These are phyloP conservation scores for Tortrix viridana DNA, from an alignment of 2,888 invertebrate genomes.

Conservation along the genomic window DNA sequence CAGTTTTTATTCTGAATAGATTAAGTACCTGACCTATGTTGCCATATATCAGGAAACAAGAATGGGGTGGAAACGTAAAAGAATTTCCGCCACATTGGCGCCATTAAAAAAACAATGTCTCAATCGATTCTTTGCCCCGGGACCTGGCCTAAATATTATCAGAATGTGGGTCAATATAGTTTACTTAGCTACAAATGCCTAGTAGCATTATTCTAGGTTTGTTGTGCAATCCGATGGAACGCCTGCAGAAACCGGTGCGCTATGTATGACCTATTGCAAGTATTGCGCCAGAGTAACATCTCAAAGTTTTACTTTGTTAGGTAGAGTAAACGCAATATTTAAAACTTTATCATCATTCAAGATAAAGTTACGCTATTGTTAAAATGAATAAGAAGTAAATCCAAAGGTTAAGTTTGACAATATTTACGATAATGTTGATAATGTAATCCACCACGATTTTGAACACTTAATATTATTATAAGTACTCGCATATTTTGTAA, in stretches of 20 bases:
- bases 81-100: not conserved
- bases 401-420: too few species aligned
- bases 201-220: slow-evolving; percentile 25
- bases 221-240: slow-evolving; percentile 22
- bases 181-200: slow-evolving; percentile 24
- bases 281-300: slow-evolving; percentile 27
- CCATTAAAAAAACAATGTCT: not conserved
- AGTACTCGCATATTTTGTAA: slow-evolving; percentile 16
- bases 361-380: too few species aligned
- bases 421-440: too few species aligned
- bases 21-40: too few species aligned
- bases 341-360: not conserved
- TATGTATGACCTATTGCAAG: slow-evolving; percentile 28
- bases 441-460: too few species aligned
- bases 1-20: too few species aligned
- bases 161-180: slow-evolving; percentile 29
- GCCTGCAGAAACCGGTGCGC: slow-evolving; percentile 14
- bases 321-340: not conserved
- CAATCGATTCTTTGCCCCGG: slow-evolving; percentile 14
- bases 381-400: too few species aligned
- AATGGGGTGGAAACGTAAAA: not conserved
- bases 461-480: too few species aligned
- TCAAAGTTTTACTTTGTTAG: slow-evolving; percentile 3
- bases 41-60: not conserved
- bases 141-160: slow-evolving; percentile 24